phyloP scores from a whole-genome alignment of 2,888 invertebrate species.

The Dascillus cervinus region DNA sequence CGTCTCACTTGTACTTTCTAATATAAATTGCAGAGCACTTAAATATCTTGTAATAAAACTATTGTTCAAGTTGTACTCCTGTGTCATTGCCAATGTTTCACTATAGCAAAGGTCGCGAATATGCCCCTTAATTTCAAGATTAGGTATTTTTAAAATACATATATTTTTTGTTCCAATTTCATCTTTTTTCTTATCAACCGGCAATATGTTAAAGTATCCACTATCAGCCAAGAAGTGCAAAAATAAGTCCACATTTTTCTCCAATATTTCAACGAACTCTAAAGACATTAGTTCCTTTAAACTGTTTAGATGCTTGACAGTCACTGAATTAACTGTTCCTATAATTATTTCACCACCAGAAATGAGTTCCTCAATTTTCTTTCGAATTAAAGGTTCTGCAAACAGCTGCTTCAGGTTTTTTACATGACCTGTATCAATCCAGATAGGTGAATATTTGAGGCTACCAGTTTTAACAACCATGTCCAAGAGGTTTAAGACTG shows the following conservation, averaged over 20 bases:
- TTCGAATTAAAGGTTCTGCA: constrained; percentile 7
- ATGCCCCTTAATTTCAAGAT: constrained; percentile 6
- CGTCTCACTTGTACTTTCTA: constrained; percentile 3
- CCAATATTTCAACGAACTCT: constrained; percentile 6
- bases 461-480: not conserved
- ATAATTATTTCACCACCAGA: constrained; percentile 7
- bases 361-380: constrained; percentile 6
- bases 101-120: constrained; percentile 4
- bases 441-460: constrained; percentile 6
- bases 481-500: constrained; percentile 5
- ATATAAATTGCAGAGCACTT: too few relatives aligned
- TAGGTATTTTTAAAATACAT: constrained; percentile 6
- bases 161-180: constrained; percentile 8
- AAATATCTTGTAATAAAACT: too few relatives aligned
- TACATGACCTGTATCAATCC: constrained; percentile 8
- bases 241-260: constrained; percentile 8
- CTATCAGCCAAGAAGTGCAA: constrained; percentile 13
- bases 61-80: constrained; percentile 4
- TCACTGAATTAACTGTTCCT: constrained; percentile 6
- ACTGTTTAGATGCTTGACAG: constrained; percentile 5
- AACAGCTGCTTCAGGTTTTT: constrained; percentile 5
- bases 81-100: constrained; percentile 3
- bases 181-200: constrained; percentile 13
- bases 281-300: constrained; percentile 6
- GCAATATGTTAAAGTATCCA: constrained; percentile 16